Percentiles rank a stretch among this genome's conserved stretches.
Evolutionary conservation across 2,113 vertebrate genomes (phyloP).

Genomic region (Jaculus jaculus): DNA sequence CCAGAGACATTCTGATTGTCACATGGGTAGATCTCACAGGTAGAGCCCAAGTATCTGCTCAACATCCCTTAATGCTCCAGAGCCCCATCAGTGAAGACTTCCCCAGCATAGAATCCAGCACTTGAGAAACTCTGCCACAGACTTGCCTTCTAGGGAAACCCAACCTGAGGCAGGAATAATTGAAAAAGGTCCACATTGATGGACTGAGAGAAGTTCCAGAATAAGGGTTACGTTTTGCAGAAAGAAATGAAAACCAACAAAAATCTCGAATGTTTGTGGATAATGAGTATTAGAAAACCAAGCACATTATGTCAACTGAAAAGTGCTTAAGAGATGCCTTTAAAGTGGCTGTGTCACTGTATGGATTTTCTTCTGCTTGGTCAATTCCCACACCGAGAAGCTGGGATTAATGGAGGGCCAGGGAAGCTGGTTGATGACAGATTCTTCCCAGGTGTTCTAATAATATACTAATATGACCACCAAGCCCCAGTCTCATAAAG

Average conservation of each 20-base stretch:
- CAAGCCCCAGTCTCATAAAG: not conserved
- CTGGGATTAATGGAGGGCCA: not conserved
- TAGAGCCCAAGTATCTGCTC: not conserved
- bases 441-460: not conserved
- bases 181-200: not conserved
- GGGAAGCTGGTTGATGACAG: not conserved
- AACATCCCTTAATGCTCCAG: not conserved
- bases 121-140: not conserved
- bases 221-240: not conserved
- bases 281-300: not conserved
- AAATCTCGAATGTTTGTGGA: not conserved
- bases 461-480: not conserved
- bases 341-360: not conserved
- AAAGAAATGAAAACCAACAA: not conserved
- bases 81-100: not conserved
- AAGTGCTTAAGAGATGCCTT: not conserved
- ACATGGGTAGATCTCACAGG: too few species aligned
- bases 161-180: not conserved
- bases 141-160: not conserved
- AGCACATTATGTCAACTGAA: not conserved
- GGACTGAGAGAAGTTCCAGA: not conserved
- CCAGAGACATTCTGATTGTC: not conserved
- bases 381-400: not conserved
- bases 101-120: not conserved
- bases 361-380: not conserved